Evolutionary conservation across 2,113 vertebrate species (phyloP).

Genomic region (Oreotrochilus melanogaster): DNA sequence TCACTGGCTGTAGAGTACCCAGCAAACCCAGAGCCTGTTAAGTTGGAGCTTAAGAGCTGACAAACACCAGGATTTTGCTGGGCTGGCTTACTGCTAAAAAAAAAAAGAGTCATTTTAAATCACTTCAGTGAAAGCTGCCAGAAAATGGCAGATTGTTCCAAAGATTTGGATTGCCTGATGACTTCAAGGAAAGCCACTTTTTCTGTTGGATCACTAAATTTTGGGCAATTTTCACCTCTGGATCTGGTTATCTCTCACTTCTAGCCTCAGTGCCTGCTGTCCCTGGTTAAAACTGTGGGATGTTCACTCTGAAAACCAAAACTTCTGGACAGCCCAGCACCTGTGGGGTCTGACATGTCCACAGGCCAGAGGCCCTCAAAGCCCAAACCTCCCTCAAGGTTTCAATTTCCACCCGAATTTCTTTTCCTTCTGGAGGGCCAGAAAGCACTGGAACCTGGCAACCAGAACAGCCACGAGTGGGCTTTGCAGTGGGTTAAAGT

Average conservation of each 20-base stretch:
- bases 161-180: not conserved
- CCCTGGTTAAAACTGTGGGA: not conserved
- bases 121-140: not conserved
- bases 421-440: not conserved
- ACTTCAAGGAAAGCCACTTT: not conserved
- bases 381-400: not conserved
- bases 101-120: not conserved
- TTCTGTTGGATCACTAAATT: not conserved
- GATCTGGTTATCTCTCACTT: not conserved
- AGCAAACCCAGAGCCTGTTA: rapidly evolving
- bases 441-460: not conserved
- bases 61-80: not conserved
- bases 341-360: rapidly evolving
- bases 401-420: not conserved
- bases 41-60: not conserved
- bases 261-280: not conserved
- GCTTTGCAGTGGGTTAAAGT: not conserved
- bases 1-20: not conserved
- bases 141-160: not conserved
- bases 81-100: not conserved
- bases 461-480: not conserved
- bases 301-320: not conserved
- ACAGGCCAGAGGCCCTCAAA: not conserved
- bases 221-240: not conserved
- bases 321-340: not conserved